Conservation (phyloP, 2,888 invertebrate species). For the Tipula unca region DNA sequence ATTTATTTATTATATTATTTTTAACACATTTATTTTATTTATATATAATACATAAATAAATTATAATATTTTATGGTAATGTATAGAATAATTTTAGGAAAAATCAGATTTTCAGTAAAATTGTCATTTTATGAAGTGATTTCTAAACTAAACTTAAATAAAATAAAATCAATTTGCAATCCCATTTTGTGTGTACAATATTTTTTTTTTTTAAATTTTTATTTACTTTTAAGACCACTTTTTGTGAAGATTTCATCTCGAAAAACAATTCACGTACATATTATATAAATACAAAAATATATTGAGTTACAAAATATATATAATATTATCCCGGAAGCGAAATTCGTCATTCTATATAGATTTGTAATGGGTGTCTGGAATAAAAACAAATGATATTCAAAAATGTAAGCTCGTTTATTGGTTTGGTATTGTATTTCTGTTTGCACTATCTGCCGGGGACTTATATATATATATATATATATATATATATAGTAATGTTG, state of each 20-base stretch:
- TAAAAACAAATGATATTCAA: not conserved
- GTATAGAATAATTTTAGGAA: not conserved
- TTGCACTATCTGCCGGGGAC: not conserved
- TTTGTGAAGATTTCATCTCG: not conserved
- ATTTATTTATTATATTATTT: not conserved
- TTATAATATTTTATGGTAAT: not conserved
- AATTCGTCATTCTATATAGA: not conserved
- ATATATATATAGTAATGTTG: too few species aligned
- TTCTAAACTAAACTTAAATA: not conserved
- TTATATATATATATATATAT: too few species aligned
- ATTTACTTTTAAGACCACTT: not conserved
- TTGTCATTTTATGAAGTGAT: not conserved
- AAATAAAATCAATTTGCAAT: not conserved
- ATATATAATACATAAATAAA: not conserved
- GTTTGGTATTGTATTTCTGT: not conserved
- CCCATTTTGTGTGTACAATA: not conserved
- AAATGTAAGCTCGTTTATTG: not conserved
- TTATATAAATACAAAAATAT: not conserved
- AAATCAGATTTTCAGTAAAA: not conserved
- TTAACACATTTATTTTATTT: not conserved
- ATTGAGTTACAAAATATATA: not conserved
- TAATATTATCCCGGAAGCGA: not conserved
- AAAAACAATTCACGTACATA: not conserved
- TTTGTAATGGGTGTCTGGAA: not conserved
- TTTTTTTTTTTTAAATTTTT: not conserved